Percentiles rank a stretch among this genome's conserved stretches.
phyloP scores from a whole-genome alignment of 1,140 invertebrate species.

The Drosophila lowei region DNA sequence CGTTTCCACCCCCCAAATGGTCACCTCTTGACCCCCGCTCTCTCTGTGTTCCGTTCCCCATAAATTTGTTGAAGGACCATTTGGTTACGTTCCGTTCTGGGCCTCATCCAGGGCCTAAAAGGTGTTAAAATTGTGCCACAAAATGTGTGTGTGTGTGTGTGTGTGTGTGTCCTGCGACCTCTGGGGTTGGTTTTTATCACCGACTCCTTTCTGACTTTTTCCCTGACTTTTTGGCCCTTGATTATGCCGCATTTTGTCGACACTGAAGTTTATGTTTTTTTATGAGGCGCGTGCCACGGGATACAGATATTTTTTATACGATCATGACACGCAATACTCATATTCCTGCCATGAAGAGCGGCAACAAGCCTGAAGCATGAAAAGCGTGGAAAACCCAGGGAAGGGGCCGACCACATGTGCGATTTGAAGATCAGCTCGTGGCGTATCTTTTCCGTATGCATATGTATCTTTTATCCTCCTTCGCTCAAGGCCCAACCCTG shows the following conservation, averaged over 20 bases:
- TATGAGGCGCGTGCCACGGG: conserved; percentile 66
- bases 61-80: conserved; percentile 55
- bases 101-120: conserved; percentile 32
- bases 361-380: too few relatives aligned
- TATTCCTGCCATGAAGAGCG: conserved; percentile 35
- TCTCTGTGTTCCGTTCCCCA: conserved; percentile 39
- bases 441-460: too few relatives aligned
- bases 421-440: conserved; percentile 13
- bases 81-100: conserved; percentile 57
- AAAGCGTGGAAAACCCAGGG: neutral
- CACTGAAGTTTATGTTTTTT: conserved; percentile 79
- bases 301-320: conserved; percentile 57
- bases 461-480: conserved; percentile 1
- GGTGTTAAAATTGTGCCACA: conserved; percentile 79
- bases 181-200: conserved; percentile 62
- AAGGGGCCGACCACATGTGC: neutral
- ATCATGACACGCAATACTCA: conserved; percentile 55
- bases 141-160: conserved; percentile 60
- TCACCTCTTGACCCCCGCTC: neutral
- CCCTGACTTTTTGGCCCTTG: conserved; percentile 10
- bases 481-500: neutral
- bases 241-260: conserved; percentile 77
- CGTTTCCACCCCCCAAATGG: neutral
- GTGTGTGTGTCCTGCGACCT: conserved; percentile 42
- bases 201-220: conserved; percentile 18